Base-by-base conservation (phyloP, 2,888 invertebrate genomes). In the Acholoe squamosa region DNA sequence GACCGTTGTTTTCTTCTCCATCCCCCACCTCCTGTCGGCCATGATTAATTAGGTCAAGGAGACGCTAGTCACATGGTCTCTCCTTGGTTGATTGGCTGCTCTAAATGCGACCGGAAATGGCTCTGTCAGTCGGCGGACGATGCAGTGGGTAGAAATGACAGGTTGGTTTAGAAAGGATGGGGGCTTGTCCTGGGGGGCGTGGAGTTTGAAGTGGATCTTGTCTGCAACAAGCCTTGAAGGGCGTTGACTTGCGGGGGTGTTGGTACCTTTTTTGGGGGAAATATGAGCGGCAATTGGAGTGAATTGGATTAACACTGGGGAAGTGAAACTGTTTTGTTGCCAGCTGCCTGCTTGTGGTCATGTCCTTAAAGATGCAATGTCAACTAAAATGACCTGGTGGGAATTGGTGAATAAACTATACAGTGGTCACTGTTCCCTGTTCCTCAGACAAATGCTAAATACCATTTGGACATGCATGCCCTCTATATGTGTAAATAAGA, bases 101-200 rank as follows among this genome's bases (percentile, higher is more conserved):
- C 61, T 61, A 61, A 61, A 61, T 61, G n/a, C n/a, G n/a, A 61
- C 61, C 61, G 61, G 61, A 61, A 61, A 61, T n/a, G 61, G 61
- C 61, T 61, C 61, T 19, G 61, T 61, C 61, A 61, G n/a, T 61
- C 61, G 61, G 22, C 61, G 61, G 61, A 61, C 5, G 61, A 1
- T 12, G 61, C 61, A n/a, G 61, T n/a, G n/a, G n/a, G n/a, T n/a
- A n/a, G n/a, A n/a, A n/a, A n/a, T n/a, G n/a, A n/a, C n/a, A n/a
- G n/a, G n/a, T n/a, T n/a, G n/a, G n/a, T n/a, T n/a, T n/a, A n/a
- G n/a, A n/a, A n/a, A n/a, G n/a, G 61, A n/a, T 61, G 1, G 22
- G 61, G 5, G 3, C 61, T 19, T 14, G 22, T 19, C 61, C 61
- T 19, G 61, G 61, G 22, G n/a, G 14, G 1, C n/a, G 3, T 3